A percentile compares a stretch with the other conserved stretches of the same genome.
phyloP scores from a whole-genome alignment of 2,797 vertebrate genomes.

The Intellagama lesueurii region DNA sequence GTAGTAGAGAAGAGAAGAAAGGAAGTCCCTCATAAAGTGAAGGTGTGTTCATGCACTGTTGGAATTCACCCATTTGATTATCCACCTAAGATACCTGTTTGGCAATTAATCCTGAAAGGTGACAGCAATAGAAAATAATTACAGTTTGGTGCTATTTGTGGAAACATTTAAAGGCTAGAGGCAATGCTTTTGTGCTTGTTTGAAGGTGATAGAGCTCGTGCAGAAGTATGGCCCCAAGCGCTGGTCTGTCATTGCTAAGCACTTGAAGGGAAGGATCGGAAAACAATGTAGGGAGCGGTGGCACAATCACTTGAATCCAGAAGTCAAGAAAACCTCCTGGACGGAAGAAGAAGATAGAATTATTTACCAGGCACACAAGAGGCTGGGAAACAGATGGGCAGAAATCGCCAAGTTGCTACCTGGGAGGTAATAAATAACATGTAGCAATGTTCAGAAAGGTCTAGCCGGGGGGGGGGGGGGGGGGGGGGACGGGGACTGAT shows the following conservation, averaged over 20 bases:
- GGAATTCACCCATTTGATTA: background rate
- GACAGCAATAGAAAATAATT: conserved; percentile 55
- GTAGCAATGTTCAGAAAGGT: conserved; percentile 62
- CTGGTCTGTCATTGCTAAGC: conserved; percentile 99
- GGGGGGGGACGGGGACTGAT: conserved; percentile 11
- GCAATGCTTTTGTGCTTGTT: conserved; percentile 78
- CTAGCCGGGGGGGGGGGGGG: background rate
- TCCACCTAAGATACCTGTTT: background rate
- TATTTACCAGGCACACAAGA: conserved; percentile 99
- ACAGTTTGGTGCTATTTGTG: conserved; percentile 63
- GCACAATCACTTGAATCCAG: conserved; percentile 99
- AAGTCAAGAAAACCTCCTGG: conserved; percentile 99
- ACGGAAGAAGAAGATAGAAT: conserved; percentile 99
- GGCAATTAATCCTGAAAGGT: conserved; percentile 22
- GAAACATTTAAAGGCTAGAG: conserved; percentile 72
- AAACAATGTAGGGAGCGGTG: conserved; percentile 99
- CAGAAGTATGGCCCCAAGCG: conserved; percentile 99
- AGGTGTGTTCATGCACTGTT: background rate
- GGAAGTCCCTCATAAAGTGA: background rate
- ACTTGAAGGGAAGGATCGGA: conserved; percentile 97
- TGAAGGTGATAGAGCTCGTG: conserved; percentile 97
- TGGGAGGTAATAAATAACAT: conserved; percentile 87
- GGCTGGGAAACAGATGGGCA: conserved; percentile 99
- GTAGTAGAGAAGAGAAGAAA: background rate
- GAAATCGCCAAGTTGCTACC: conserved; percentile 99